A percentile compares a stretch with the other conserved stretches of the same genome.
Evolutionary conservation across 2,797 vertebrate species (phyloP).

Genomic region (Enteromius trimaculatus): DNA sequence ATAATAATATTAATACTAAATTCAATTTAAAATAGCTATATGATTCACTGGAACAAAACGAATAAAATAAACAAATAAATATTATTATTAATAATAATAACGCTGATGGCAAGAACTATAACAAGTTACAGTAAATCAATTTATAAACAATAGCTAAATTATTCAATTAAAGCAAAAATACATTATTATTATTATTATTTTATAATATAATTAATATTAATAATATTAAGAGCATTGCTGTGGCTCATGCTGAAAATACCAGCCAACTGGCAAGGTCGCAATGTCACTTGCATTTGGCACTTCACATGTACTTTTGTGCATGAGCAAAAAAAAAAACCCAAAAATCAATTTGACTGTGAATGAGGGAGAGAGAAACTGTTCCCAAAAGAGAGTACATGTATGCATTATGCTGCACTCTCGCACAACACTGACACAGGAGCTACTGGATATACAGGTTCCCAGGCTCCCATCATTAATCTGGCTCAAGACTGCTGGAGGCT

Average conservation of each 20-base stretch:
- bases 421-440: neutral
- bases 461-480: slow-evolving; percentile 42
- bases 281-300: slow-evolving; percentile 3
- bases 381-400: neutral
- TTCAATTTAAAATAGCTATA: neutral
- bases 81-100: neutral
- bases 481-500: slow-evolving; percentile 15
- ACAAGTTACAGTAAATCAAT: neutral
- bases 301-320: neutral
- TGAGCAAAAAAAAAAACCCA: neutral
- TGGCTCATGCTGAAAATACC: neutral
- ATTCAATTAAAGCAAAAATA: neutral
- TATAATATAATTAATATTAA: neutral
- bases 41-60: neutral
- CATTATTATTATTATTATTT: neutral
- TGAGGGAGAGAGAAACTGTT: neutral
- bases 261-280: neutral
- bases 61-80: neutral
- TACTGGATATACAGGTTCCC: slow-evolving; percentile 23
- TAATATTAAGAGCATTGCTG: neutral
- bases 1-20: neutral
- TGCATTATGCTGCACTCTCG: neutral
- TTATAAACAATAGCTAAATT: neutral
- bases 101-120: neutral
- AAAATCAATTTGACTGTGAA: neutral